phyloP scores from a whole-genome alignment of 92 coral and sea anemone genomes.

The Nematostella vectensis region DNA sequence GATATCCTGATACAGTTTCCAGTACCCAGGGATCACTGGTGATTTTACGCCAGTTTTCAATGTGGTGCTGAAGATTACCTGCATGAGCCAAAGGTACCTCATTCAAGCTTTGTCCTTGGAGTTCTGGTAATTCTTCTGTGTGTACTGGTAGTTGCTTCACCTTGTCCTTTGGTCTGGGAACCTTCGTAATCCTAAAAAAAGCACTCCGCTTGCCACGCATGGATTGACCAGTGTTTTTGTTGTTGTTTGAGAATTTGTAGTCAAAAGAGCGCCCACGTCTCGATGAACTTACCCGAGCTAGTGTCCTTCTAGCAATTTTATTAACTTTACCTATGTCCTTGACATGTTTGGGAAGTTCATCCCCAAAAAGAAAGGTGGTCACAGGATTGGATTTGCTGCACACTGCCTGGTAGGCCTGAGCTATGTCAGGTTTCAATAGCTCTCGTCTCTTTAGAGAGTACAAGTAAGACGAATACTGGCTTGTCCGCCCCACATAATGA shows the following conservation, averaged over 20 bases:
- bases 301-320: constrained; percentile 35
- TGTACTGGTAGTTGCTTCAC: too few relatives aligned
- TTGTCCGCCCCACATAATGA: too few relatives aligned
- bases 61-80: background rate
- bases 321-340: constrained; percentile 53
- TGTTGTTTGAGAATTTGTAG: too few relatives aligned
- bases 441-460: constrained; percentile 27
- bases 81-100: constrained; percentile 4
- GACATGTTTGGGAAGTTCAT: constrained; percentile 67
- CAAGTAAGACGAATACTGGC: too few relatives aligned
- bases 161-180: too few relatives aligned
- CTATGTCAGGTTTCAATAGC: constrained; percentile 26
- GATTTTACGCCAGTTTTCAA: constrained; percentile 10
- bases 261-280: background rate
- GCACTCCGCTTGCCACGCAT: constrained; percentile 8
- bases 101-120: background rate
- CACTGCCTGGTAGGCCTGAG: constrained; percentile 32
- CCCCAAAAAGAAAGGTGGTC: constrained; percentile 39
- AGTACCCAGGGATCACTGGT: constrained; percentile 14
- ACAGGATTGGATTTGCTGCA: constrained; percentile 36
- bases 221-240: too few relatives aligned
- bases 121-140: constrained; percentile 2
- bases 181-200: constrained; percentile 5
- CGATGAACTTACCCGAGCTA: constrained; percentile 2
- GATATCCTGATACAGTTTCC: constrained; percentile 9